Percentiles rank a stretch among this genome's conserved stretches.
phyloP scores from a whole-genome alignment of 2,888 invertebrate genomes.

The Dryobotodes eremita region DNA sequence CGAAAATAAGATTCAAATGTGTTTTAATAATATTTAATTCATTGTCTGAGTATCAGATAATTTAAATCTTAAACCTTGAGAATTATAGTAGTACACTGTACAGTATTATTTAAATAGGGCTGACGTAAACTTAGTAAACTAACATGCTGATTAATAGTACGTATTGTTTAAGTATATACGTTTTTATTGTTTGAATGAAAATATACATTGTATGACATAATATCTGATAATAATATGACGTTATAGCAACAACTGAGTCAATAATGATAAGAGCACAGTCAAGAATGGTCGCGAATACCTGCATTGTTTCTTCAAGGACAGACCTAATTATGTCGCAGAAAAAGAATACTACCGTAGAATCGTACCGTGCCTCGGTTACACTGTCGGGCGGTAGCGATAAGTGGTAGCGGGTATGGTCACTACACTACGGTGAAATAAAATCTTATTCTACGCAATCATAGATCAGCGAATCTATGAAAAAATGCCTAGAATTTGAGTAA shows the following conservation, averaged over 20 bases:
- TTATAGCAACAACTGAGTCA: background rate
- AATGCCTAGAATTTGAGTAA: background rate
- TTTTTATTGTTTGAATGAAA: background rate
- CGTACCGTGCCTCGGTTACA: background rate
- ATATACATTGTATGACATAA: conserved; percentile 10
- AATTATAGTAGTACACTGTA: conserved; percentile 11
- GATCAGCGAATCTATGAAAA: background rate
- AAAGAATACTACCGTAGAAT: background rate
- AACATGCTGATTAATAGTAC: background rate
- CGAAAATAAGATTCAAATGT: conserved; percentile 26
- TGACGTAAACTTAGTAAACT: conserved; percentile 25
- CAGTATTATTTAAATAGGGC: conserved; percentile 53
- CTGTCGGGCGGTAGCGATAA: conserved; percentile 17
- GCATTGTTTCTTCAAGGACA: conserved; percentile 4
- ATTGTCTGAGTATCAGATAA: conserved; percentile 47
- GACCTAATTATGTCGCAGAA: background rate
- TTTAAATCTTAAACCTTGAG: conserved; percentile 59
- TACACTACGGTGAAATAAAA: background rate
- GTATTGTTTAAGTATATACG: background rate
- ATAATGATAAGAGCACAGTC: conserved; percentile 19
- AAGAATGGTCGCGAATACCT: background rate
- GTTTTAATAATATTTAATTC: conserved; percentile 28
- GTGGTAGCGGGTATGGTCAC: background rate
- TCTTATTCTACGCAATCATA: background rate
- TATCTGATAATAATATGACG: conserved; percentile 21